Percentiles rank a stretch among this genome's conserved stretches.
These are phyloP conservation scores for Dugesia japonica DNA, from an alignment of 2,888 invertebrate species.

Conservation along the genomic window DNA sequence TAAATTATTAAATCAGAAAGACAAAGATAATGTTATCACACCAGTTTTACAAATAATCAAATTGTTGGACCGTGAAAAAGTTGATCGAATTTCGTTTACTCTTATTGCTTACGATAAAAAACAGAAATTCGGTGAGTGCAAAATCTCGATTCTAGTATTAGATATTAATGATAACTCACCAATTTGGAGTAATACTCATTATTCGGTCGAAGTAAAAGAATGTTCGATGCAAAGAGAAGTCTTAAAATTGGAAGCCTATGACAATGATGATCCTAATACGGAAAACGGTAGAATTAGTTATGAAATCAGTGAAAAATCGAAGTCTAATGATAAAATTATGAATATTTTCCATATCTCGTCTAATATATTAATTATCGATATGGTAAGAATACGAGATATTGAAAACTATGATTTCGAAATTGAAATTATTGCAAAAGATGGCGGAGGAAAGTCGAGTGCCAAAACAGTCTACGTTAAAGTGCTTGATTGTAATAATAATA, in stretches of 20 bases:
- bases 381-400: not conserved
- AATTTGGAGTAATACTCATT: not conserved
- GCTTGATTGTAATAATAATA: constrained; percentile 1
- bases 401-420: not conserved
- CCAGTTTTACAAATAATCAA: not conserved
- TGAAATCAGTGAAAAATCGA: constrained; percentile 5
- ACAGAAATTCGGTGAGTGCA: not conserved
- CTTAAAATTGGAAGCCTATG: constrained; percentile 4
- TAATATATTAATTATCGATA: not conserved
- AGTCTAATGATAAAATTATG: not conserved
- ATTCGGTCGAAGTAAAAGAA: not conserved
- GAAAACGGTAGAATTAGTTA: not conserved
- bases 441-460: not conserved
- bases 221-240: not conserved
- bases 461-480: constrained; percentile 4
- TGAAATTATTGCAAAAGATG: not conserved
- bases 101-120: not conserved
- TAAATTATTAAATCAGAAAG: not conserved
- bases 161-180: not conserved
- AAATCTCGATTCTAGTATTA: not conserved
- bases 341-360: not conserved
- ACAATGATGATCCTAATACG: not conserved
- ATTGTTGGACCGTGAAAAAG: not conserved
- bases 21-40: not conserved
- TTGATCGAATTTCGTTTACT: not conserved